Evolutionary conservation across 2,797 vertebrate species (phyloP), one percentile per base, ranked within the genome.

Genomic region (Nyctalus aviator): DNA sequence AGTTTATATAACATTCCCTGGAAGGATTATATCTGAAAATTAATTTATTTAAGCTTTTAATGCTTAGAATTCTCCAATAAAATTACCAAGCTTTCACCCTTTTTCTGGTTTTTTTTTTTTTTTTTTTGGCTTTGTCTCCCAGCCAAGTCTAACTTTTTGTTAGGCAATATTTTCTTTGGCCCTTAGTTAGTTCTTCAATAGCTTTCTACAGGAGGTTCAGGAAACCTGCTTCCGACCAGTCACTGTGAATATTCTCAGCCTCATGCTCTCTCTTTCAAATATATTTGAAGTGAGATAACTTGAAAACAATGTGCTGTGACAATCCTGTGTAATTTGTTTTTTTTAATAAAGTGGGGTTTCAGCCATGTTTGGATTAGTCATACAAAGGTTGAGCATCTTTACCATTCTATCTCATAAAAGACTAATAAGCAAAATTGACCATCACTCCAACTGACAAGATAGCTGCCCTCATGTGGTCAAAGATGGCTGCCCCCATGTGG

Each of bases 161-260:
- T 79, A 77, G 77, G 53, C 50, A 92, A 32, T 53, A 37, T 85
- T 97, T 95, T 90, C 78, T 89, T 94, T 93, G 77, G 35, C 30
- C 20, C 57, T 88, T 93, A 96, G 93, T 96, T 94, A 93, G 53
- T 85, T 96, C 50, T 91, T 93, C 96, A 94, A 92, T 95, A 96
- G 37, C 20, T 95, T 93, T 90, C 93, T 86, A 46, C 84, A 92
- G 84, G 90, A 84, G 78, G 73, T 73, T 44, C 46, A 48, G 41
- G 14, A 92, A 95, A 81, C 68, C 21, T 37, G 50, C 59, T 88
- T 71, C 46, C 11, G 27, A 3, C 9, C 44, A 73, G 53, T 90
- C 10, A 30, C 1, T 66, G 53, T 21, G 12, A 73, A 27, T 46
- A 8, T 69, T 78, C 37, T 57, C 25, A 75, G 37, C 8, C 13